Conservation (phyloP, 2,797 vertebrate species). For the Cuculus canorus region DNA sequence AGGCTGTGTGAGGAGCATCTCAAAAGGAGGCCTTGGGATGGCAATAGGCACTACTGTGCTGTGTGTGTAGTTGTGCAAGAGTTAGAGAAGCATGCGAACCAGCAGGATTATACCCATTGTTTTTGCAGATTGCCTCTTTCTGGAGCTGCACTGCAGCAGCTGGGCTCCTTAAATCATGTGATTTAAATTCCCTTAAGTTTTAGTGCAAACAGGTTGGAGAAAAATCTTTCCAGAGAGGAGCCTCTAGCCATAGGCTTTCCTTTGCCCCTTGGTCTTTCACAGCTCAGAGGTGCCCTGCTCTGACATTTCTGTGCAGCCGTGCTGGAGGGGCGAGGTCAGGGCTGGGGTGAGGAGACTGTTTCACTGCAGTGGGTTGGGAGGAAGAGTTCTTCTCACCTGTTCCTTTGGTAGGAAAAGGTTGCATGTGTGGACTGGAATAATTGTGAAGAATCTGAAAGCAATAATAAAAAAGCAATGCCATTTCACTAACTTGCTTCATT, state of each 20-base stretch:
- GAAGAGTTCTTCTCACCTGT: neutral
- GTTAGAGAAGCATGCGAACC: neutral
- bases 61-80: neutral
- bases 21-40: slow-evolving; percentile 42
- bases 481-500: neutral
- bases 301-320: neutral
- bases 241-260: neutral
- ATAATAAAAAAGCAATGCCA: neutral
- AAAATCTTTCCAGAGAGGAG: neutral
- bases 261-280: neutral
- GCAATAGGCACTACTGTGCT: neutral
- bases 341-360: neutral
- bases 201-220: neutral
- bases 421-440: neutral
- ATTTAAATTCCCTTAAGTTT: neutral
- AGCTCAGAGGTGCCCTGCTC: accelerated
- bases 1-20: slow-evolving; percentile 41
- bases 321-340: neutral
- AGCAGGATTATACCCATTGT: neutral
- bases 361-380: neutral
- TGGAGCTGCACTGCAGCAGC: neutral
- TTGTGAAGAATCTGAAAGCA: neutral
- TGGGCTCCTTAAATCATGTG: neutral
- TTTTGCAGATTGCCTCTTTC: neutral
- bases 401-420: neutral